Evolutionary conservation across 2,888 invertebrate genomes (phyloP).

Genomic region (Venusia cambrica): DNA sequence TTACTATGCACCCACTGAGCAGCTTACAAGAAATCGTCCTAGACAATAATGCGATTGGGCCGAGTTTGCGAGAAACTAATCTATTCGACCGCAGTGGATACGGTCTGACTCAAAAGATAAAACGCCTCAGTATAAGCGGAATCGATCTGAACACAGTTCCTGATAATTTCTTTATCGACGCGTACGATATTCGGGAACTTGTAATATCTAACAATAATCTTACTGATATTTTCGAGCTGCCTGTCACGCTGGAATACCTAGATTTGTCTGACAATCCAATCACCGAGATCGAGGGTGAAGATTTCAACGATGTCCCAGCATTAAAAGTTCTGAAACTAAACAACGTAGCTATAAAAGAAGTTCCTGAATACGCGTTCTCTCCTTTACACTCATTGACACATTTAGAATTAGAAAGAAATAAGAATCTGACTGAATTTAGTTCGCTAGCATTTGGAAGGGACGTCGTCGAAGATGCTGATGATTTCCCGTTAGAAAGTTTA

Average conservation of each 20-base stretch:
- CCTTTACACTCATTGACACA: constrained; percentile 72
- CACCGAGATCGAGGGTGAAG: constrained; percentile 62
- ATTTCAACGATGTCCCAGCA: constrained; percentile 72
- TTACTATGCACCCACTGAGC: constrained; percentile 60
- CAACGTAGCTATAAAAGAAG: constrained; percentile 73
- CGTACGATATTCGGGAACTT: constrained; percentile 67
- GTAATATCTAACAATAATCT: constrained; percentile 79
- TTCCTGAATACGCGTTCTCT: constrained; percentile 79
- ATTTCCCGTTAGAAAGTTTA: constrained; percentile 66
- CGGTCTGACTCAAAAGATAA: constrained; percentile 57
- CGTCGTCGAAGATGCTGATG: constrained; percentile 56
- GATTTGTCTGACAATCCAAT: constrained; percentile 84
- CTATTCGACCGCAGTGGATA: constrained; percentile 64
- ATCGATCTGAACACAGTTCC: constrained; percentile 50
- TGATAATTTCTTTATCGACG: constrained; percentile 64
- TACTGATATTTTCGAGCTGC: constrained; percentile 75
- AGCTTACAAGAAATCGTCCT: constrained; percentile 62
- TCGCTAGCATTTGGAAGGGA: constrained; percentile 61
- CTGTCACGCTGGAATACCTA: constrained; percentile 78
- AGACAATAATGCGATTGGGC: constrained; percentile 66
- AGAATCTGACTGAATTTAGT: constrained; percentile 72
- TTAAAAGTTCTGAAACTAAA: constrained; percentile 79
- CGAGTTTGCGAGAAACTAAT: constrained; percentile 46
- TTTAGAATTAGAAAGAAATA: constrained; percentile 79
- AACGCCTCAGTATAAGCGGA: constrained; percentile 53